phyloP scores from a whole-genome alignment of 2,797 vertebrate genomes.

The Rhinoraja longicauda region DNA sequence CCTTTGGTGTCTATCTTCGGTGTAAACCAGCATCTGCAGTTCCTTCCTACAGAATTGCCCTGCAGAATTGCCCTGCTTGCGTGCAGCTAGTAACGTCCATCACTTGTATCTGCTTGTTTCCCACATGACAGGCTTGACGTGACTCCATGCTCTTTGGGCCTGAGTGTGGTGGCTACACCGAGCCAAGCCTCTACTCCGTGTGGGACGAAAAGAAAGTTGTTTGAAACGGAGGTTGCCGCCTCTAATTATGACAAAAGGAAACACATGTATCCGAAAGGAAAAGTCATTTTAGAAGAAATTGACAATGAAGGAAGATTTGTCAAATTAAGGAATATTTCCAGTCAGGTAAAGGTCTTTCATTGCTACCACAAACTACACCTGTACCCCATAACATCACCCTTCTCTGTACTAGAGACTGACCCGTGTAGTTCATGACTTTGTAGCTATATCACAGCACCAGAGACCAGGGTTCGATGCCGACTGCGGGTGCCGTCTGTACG shows the following conservation, averaged over 20 bases:
- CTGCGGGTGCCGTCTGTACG: too few relatives aligned
- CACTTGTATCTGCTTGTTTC: background rate
- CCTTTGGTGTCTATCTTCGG: too few relatives aligned
- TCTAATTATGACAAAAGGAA: slow-evolving; percentile 56
- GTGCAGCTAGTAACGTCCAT: background rate
- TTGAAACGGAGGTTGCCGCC: slow-evolving; percentile 49
- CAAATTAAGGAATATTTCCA: slow-evolving; percentile 65
- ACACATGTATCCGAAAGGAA: slow-evolving; percentile 51
- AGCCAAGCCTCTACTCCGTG: slow-evolving; percentile 47
- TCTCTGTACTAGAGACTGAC: too few relatives aligned
- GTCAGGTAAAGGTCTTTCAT: slow-evolving; percentile 50
- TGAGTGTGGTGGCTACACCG: background rate
- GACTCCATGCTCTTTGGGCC: slow-evolving; percentile 58
- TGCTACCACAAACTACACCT: too few relatives aligned
- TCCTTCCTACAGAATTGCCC: too few relatives aligned
- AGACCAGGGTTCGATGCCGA: too few relatives aligned
- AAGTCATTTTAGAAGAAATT: slow-evolving; percentile 64
- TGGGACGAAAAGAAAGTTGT: slow-evolving; percentile 68
- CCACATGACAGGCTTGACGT: slow-evolving; percentile 61
- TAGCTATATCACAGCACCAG: too few relatives aligned
- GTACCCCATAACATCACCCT: too few relatives aligned
- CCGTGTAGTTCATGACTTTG: too few relatives aligned
- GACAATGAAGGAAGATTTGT: slow-evolving; percentile 68
- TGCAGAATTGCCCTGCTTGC: background rate
- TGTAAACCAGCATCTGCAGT: too few relatives aligned